phyloP scores from a whole-genome alignment of 2,797 vertebrate genomes.

The Odontamblyopus rebecca region DNA sequence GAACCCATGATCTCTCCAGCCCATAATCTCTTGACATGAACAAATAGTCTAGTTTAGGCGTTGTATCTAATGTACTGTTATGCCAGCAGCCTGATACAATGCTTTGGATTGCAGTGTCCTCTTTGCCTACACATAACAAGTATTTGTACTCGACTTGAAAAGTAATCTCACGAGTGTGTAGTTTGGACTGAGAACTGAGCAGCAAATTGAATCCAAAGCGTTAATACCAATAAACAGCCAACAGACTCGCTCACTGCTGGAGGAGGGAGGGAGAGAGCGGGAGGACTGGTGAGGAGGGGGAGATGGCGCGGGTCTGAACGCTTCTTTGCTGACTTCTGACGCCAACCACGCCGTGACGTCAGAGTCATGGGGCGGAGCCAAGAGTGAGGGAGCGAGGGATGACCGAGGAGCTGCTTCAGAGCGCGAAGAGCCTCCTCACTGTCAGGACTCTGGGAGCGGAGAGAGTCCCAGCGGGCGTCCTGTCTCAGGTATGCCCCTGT shows the following conservation, averaged over 20 bases:
- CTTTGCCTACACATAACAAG: too few relatives aligned
- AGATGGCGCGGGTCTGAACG: not conserved
- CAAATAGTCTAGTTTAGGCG: too few relatives aligned
- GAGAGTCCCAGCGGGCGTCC: slow-evolving; percentile 53
- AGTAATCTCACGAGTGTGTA: not conserved
- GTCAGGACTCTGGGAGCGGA: slow-evolving; percentile 66
- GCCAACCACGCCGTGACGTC: slow-evolving; percentile 75
- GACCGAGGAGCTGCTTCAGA: slow-evolving; percentile 37
- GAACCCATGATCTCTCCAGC: too few relatives aligned
- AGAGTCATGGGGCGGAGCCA: slow-evolving; percentile 40
- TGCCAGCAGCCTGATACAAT: too few relatives aligned
- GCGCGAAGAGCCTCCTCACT: slow-evolving; percentile 66
- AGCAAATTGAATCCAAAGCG: slow-evolving; percentile 57
- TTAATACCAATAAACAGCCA: slow-evolving; percentile 55
- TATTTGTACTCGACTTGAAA: not conserved
- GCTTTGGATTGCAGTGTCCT: too few relatives aligned
- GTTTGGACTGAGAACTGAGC: slow-evolving; percentile 42
- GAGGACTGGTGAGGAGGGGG: not conserved
- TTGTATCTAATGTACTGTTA: too few relatives aligned
- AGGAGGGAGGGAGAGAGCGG: slow-evolving; percentile 17
- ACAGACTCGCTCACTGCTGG: slow-evolving; percentile 21
- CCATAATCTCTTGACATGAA: too few relatives aligned
- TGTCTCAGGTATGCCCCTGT: slow-evolving; percentile 59
- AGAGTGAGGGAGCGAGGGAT: slow-evolving; percentile 5
- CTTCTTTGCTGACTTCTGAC: slow-evolving; percentile 73